Evolutionary conservation across 2,113 vertebrate species (phyloP), one percentile per base, ranked within the genome.

Genomic region (Nothobranchius furzeri): DNA sequence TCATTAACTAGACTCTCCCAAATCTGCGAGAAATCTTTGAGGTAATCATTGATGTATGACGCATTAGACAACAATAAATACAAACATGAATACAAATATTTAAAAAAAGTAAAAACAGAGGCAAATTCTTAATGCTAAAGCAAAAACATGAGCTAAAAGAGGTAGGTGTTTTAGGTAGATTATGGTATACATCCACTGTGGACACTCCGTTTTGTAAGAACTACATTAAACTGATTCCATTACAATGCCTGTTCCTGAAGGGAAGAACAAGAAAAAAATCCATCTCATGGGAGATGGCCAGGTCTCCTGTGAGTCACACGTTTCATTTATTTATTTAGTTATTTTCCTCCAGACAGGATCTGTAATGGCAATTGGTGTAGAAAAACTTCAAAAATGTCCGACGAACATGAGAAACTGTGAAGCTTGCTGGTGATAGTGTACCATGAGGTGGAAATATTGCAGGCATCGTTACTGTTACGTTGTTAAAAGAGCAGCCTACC

Each of bases 1-100:
- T 91, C 89, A 90, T 91, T 91, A 91, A 82, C 89, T 92, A 85
- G 87, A 92, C 84, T 88, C 90, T 89, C 86, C 88, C 90, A 91
- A 84, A 87, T 91, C 77, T 91, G 89, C 89, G 90, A 92, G 90
- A 92, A 88, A 90, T 93, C 89, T 90, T 83, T 92, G 92, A 93
- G 92, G 92, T 93, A 90, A 91, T 92, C 87, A 90, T 88, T 90
- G 83, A 89, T 89, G 81, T 91, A 90, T 91, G 90, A 91, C 87
- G 88, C 87, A 92, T 91, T 91, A 90, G 87, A 90, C 86, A 88
- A 87, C 88, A 93, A 93, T 93, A 93, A 93, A 93, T 93, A 93
- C 84, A 90, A 91, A 93, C 90, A 92, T 85, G 90, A 87, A 91
- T 92, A 92, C 89, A 92, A 93, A 92, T 91, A 92, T 91, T 89